These are phyloP conservation scores for Ceyx margarethae DNA, from an alignment of 2,113 vertebrate species.

Conservation along the genomic window DNA sequence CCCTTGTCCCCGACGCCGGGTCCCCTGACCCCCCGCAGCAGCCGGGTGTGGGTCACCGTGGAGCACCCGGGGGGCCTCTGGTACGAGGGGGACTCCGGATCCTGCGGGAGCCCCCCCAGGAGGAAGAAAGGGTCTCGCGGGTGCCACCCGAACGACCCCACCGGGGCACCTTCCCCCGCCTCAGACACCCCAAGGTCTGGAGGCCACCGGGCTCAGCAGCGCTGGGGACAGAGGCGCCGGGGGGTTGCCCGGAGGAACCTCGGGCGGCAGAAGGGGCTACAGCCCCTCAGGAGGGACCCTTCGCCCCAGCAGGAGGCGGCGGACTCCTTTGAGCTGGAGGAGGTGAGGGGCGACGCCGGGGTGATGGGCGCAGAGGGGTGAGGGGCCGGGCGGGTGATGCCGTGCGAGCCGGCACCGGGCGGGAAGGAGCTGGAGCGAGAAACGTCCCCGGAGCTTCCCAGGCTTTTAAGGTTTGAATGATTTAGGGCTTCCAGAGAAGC, in stretches of 20 bases:
- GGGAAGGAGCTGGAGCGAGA: background rate
- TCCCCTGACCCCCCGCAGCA: background rate
- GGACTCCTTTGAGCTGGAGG: constrained; percentile 78
- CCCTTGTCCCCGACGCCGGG: background rate
- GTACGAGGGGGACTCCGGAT: background rate
- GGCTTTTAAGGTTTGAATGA: background rate
- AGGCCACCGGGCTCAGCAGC: background rate
- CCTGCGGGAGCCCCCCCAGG: background rate
- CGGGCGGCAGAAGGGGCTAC: background rate
- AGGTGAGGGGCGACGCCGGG: constrained; percentile 60
- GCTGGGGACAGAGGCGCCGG: background rate
- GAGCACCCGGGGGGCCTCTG: background rate
- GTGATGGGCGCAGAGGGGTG: background rate
- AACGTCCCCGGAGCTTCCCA: background rate
- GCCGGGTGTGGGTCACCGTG: background rate
- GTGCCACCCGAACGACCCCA: fast-evolving
- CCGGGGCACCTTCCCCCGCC: fast-evolving
- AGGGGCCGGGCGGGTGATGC: background rate
- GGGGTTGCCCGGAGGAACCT: background rate
- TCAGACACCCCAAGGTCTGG: background rate
- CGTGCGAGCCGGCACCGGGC: background rate
- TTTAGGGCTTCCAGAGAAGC: background rate
- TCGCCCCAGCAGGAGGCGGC: background rate
- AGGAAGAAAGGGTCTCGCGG: fast-evolving
- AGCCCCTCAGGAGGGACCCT: background rate